These are phyloP conservation scores for Campoplex capitator DNA, from an alignment of 2,888 invertebrate species.

Conservation along the genomic window DNA sequence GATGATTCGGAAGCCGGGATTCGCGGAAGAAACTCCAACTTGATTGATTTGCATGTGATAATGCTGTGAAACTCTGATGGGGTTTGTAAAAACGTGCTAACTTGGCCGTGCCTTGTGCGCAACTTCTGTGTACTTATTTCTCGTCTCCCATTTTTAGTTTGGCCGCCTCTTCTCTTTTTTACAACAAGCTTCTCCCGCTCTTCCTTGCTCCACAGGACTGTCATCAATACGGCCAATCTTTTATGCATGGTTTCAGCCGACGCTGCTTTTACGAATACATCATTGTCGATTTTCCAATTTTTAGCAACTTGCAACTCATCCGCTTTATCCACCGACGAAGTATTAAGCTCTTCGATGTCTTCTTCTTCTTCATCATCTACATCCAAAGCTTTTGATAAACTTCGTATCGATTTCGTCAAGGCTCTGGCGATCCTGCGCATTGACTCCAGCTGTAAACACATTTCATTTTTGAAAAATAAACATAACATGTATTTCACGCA, in stretches of 20 bases:
- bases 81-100: no score
- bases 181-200: background rate
- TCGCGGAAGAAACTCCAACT: no score
- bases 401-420: background rate
- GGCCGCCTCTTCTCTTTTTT: slow-evolving; percentile 9
- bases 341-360: background rate
- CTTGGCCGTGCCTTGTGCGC: no score
- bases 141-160: background rate
- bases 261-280: background rate
- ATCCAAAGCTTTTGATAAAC: background rate
- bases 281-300: background rate
- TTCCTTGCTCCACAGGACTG: background rate
- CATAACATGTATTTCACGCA: background rate
- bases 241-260: slow-evolving; percentile 2
- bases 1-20: no score
- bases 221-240: slow-evolving; percentile 7
- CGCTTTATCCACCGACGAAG: background rate
- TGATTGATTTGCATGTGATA: no score
- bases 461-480: slow-evolving; percentile 1
- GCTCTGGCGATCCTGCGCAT: background rate
- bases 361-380: background rate
- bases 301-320: background rate
- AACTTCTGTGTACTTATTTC: background rate
- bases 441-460: background rate
- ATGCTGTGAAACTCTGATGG: no score